Percentiles rank a stretch among this genome's conserved stretches.
phyloP scores from a whole-genome alignment of 1,140 invertebrate genomes.

The Micrasema minimum region DNA sequence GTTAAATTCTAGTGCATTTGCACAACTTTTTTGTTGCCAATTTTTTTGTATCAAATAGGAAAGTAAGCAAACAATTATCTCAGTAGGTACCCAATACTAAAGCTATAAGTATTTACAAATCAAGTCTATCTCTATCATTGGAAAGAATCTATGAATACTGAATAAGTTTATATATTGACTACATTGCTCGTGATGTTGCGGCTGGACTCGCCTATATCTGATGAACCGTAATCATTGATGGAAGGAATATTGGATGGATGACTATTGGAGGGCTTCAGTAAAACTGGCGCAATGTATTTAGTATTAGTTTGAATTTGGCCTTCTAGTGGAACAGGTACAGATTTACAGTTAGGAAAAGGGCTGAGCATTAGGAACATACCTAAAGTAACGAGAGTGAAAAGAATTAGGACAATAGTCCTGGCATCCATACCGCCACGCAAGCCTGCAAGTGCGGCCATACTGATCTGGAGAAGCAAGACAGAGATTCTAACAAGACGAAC shows the following conservation, averaged over 20 bases:
- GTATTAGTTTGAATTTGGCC: constrained; percentile 62
- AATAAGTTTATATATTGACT: constrained; percentile 40
- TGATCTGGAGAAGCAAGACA: constrained; percentile 70
- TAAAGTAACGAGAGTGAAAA: constrained; percentile 67
- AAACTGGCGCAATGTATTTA: constrained; percentile 68
- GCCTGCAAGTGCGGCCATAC: constrained; percentile 71
- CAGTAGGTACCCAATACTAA: too few species aligned
- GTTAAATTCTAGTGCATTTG: too few species aligned
- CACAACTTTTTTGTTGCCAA: too few species aligned
- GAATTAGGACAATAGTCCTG: constrained; percentile 70
- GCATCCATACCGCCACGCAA: constrained; percentile 70
- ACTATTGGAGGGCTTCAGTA: constrained; percentile 63
- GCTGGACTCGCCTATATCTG: constrained; percentile 57
- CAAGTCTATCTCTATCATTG: too few species aligned
- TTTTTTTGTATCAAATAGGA: too few species aligned
- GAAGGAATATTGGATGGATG: constrained; percentile 57
- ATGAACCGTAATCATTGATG: constrained; percentile 62
- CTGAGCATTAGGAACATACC: constrained; percentile 68
- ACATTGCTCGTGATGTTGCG: constrained; percentile 47
- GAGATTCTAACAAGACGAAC: constrained; percentile 72
- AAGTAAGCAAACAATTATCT: too few species aligned
- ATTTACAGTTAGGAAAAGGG: constrained; percentile 68
- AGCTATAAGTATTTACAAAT: too few species aligned
- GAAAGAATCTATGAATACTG: too few species aligned
- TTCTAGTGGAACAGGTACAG: constrained; percentile 60